Conservation (phyloP, 2,797 vertebrate genomes). For the Aythya fuligula region DNA sequence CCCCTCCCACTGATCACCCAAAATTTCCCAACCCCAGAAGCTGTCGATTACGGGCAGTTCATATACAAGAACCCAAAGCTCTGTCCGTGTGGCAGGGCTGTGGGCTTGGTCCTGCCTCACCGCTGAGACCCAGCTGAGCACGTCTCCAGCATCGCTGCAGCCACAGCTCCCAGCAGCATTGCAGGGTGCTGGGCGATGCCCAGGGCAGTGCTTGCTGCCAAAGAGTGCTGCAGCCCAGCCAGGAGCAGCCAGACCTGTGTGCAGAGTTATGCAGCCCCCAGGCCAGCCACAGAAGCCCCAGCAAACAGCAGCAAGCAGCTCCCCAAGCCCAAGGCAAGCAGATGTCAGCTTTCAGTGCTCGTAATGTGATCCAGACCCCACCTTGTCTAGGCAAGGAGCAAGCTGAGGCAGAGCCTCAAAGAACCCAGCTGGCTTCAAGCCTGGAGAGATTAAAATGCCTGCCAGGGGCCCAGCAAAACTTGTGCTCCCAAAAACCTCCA, state of each 20-base stretch:
- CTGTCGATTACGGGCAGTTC: background rate
- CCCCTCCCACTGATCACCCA: background rate
- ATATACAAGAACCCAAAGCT: background rate
- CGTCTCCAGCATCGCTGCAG: background rate
- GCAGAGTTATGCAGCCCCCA: background rate
- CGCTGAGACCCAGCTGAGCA: background rate
- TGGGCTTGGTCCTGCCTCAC: background rate
- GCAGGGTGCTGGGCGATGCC: background rate
- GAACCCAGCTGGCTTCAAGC: background rate
- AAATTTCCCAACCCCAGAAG: background rate
- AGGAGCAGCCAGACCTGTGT: background rate
- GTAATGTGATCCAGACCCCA: background rate
- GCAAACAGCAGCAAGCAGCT: background rate
- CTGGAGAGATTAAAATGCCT: background rate
- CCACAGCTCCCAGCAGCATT: background rate
- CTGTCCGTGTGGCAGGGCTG: background rate
- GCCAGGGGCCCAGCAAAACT: background rate
- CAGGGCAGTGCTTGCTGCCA: background rate
- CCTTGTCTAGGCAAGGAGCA: background rate
- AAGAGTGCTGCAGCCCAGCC: background rate
- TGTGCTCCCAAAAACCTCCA: background rate
- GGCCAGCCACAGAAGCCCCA: background rate
- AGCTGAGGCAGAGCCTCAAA: conserved; percentile 23
- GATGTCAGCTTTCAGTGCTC: background rate
- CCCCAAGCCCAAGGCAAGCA: background rate